These are phyloP conservation scores for Zapus hudsonius DNA, from an alignment of 2,113 vertebrate genomes.

Conservation along the genomic window DNA sequence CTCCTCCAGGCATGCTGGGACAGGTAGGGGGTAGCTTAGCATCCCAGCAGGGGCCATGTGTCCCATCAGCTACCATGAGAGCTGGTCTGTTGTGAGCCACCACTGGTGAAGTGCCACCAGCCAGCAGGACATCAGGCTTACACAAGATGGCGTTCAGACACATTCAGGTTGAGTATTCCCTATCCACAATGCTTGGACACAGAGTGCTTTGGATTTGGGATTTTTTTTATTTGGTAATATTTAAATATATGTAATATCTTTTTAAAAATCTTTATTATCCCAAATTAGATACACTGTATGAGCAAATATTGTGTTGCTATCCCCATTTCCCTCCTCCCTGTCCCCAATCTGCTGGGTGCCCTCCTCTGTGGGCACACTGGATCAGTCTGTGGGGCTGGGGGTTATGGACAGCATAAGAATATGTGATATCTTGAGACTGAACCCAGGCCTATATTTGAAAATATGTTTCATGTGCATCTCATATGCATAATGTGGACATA, in stretches of 20 bases:
- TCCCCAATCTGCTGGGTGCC: too few species aligned
- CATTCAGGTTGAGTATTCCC: neutral
- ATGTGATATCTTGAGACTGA: neutral
- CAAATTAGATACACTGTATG: too few species aligned
- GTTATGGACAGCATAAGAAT: too few species aligned
- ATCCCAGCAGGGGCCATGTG: accelerated
- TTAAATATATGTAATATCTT: neutral
- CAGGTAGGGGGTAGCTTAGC: too few species aligned
- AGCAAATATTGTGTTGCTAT: too few species aligned
- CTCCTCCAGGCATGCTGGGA: accelerated
- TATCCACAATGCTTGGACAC: neutral
- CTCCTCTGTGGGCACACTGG: too few species aligned
- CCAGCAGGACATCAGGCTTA: neutral
- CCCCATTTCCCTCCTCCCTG: too few species aligned
- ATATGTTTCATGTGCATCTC: neutral
- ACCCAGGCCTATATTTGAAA: neutral
- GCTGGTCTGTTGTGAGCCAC: neutral
- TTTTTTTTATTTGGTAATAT: neutral
- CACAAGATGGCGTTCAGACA: neutral
- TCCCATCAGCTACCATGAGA: accelerated
- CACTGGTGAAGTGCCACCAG: too few species aligned
- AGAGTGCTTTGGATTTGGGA: neutral
- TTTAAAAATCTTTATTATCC: too few species aligned
- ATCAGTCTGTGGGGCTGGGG: too few species aligned
- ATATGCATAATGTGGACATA: neutral